phyloP scores from a whole-genome alignment of 2,797 vertebrate species.

The Nannoperca obscura region DNA sequence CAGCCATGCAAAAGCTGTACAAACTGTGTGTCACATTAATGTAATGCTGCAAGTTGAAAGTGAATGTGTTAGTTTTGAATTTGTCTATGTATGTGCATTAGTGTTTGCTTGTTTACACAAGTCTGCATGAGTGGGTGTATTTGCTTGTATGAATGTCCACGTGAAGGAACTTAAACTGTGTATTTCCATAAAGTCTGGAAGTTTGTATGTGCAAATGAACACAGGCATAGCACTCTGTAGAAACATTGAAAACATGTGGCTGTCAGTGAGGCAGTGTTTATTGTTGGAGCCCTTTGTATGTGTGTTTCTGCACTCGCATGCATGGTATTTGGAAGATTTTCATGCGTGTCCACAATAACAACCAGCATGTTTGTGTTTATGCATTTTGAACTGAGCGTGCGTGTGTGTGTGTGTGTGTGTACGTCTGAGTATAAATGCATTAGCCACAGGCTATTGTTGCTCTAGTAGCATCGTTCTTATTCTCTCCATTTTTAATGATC shows the following conservation, averaged over 20 bases:
- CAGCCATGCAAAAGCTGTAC: conserved; percentile 59
- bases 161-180: conserved; percentile 49
- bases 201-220: conserved; percentile 33
- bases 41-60: conserved; percentile 46
- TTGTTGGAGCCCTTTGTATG: not conserved
- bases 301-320: conserved; percentile 1
- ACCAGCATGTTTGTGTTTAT: conserved; percentile 37
- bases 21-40: conserved; percentile 59
- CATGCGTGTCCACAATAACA: conserved; percentile 32
- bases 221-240: not conserved
- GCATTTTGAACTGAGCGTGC: conserved; percentile 22
- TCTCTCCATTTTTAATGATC: conserved; percentile 82
- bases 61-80: conserved; percentile 43
- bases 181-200: conserved; percentile 35
- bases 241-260: conserved; percentile 4
- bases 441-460: conserved; percentile 73
- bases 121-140: conserved; percentile 35
- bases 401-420: not conserved
- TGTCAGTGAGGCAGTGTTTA: conserved; percentile 8
- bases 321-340: conserved; percentile 19
- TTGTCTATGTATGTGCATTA: conserved; percentile 47
- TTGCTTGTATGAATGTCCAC: conserved; percentile 44
- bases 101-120: conserved; percentile 55
- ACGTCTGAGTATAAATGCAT: conserved; percentile 60
- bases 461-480: conserved; percentile 73